A percentile compares a stretch with the other conserved stretches of the same genome.
Evolutionary conservation across 92 coral and sea anemone species (phyloP).

Genomic region (Phenganax stokvisi): DNA sequence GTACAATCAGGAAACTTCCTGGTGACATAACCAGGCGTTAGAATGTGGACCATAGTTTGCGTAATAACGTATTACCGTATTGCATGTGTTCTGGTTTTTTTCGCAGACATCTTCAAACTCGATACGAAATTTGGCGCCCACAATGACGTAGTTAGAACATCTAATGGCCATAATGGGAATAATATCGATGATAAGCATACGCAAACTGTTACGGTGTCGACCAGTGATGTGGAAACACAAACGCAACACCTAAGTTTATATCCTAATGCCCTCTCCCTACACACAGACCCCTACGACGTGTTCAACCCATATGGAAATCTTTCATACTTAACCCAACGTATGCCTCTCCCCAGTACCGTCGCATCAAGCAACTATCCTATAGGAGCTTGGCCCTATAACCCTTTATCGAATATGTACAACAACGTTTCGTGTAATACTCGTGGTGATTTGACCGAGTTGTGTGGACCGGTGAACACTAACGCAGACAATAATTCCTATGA

Average conservation of each 20-base stretch:
- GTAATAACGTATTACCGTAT: background rate
- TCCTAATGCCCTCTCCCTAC: conserved; percentile 19
- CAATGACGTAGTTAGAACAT: background rate
- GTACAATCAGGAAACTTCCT: background rate
- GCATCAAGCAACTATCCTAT: background rate
- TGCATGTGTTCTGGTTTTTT: background rate
- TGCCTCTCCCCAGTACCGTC: conserved; percentile 20
- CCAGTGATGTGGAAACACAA: conserved; percentile 29
- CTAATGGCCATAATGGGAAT: background rate
- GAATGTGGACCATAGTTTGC: background rate
- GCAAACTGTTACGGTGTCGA: conserved; percentile 24
- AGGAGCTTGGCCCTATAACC: conserved; percentile 20
- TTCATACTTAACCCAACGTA: conserved; percentile 26
- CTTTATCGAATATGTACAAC: conserved; percentile 30
- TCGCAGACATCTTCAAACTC: conserved; percentile 28
- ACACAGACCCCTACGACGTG: conserved; percentile 31
- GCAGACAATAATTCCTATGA: conserved; percentile 19
- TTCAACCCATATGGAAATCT: conserved; percentile 17
- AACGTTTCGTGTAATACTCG: background rate
- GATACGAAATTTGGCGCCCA: background rate
- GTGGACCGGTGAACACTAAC: conserved; percentile 17
- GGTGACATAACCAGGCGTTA: background rate
- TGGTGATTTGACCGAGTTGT: conserved; percentile 11
- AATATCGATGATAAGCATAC: conserved; percentile 27
- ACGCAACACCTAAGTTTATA: conserved; percentile 19